Percentiles rank a stretch among this genome's conserved stretches.
phyloP scores from a whole-genome alignment of 1,140 invertebrate species.

The Lasioglossum baleicum region DNA sequence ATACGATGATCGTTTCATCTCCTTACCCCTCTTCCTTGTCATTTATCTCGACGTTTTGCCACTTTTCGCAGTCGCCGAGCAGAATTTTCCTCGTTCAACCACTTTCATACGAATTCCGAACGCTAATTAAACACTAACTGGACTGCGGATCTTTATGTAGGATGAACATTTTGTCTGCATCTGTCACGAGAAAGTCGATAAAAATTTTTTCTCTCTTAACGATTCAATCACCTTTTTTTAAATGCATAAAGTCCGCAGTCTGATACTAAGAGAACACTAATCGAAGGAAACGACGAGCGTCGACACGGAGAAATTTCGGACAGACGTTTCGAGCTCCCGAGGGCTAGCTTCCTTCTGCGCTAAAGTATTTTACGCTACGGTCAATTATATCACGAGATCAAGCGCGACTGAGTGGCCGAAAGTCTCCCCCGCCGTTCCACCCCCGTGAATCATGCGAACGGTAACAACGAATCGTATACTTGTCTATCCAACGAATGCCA shows the following conservation, averaged over 20 bases:
- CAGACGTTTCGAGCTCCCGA: background rate
- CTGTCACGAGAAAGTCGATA: too few species aligned
- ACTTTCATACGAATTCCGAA: background rate
- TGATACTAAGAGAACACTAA: too few species aligned
- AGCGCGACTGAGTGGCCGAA: conserved; percentile 44
- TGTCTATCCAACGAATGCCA: conserved; percentile 11
- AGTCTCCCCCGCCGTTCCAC: conserved; percentile 20
- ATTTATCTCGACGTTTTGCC: background rate
- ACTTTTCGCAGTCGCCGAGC: conserved; percentile 1
- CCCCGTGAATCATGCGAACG: background rate
- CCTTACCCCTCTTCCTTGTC: background rate
- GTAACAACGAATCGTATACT: background rate
- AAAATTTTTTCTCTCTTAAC: too few species aligned
- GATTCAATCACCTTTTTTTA: too few species aligned
- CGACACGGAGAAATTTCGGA: background rate
- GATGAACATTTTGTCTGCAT: too few species aligned
- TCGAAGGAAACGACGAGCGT: background rate
- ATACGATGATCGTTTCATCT: background rate
- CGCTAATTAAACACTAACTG: too few species aligned
- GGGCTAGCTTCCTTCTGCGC: conserved; percentile 2
- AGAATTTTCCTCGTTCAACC: background rate
- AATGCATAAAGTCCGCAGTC: too few species aligned
- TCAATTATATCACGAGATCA: conserved; percentile 53
- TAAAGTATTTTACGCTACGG: conserved; percentile 6
- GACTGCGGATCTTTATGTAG: too few species aligned